Evolutionary conservation across 2,113 vertebrate genomes (phyloP).

Genomic region (Halcyon malimbica): DNA sequence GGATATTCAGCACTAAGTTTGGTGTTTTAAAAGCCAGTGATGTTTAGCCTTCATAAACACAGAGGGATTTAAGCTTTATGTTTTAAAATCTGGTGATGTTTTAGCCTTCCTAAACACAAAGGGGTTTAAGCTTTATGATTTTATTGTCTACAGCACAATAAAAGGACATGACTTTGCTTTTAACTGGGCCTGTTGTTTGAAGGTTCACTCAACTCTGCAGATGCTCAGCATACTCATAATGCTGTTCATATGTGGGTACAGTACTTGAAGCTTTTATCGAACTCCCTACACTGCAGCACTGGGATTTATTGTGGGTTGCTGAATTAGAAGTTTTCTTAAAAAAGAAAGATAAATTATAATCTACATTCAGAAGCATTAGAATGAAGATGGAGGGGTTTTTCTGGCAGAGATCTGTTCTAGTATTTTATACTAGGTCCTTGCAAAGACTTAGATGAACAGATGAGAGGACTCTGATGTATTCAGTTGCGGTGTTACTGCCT

Average conservation of each 20-base stretch:
- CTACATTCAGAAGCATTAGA: background rate
- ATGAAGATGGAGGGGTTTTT: background rate
- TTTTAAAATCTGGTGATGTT: constrained; percentile 52
- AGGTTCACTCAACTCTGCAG: constrained; percentile 47
- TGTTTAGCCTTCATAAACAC: background rate
- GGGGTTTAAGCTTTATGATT: constrained; percentile 58
- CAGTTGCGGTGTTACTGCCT: background rate
- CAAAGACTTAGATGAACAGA: background rate
- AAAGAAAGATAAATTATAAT: background rate
- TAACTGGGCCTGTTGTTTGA: constrained; percentile 51
- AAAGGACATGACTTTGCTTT: constrained; percentile 63
- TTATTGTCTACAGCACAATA: constrained; percentile 53
- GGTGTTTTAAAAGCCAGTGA: background rate
- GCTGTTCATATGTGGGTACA: constrained; percentile 25
- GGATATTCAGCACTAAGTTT: constrained; percentile 37
- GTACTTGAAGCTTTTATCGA: constrained; percentile 10
- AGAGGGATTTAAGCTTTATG: constrained; percentile 47
- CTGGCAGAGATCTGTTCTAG: background rate
- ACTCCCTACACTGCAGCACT: background rate
- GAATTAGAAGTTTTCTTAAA: background rate
- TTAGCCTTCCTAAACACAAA: constrained; percentile 43
- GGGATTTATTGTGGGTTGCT: constrained; percentile 14
- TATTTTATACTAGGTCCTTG: background rate
- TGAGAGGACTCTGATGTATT: background rate
- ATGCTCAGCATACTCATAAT: constrained; percentile 49